Evolutionary conservation across 2,797 vertebrate species (phyloP).

Genomic region (Pampus argenteus): DNA sequence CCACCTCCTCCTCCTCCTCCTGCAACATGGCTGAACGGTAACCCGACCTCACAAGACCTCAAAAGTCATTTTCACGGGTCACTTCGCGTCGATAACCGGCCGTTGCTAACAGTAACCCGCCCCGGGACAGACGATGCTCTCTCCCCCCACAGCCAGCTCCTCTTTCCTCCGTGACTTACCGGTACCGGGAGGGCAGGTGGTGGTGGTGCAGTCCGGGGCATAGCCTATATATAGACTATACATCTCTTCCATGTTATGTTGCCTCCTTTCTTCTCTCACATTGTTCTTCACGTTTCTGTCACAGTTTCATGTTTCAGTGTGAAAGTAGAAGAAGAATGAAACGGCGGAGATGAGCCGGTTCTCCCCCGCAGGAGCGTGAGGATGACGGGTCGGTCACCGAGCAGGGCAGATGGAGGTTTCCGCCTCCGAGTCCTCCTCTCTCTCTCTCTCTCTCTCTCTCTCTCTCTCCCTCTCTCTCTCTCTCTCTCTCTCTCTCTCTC

Average conservation of each 20-base stretch:
- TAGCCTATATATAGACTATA: slow-evolving; percentile 69
- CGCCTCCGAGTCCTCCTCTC: slow-evolving; percentile 66
- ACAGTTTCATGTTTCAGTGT: neutral
- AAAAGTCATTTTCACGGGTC: slow-evolving; percentile 75
- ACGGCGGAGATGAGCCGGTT: slow-evolving; percentile 42
- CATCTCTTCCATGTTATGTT: slow-evolving; percentile 19
- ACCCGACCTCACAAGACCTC: slow-evolving; percentile 78
- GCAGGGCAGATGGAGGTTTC: slow-evolving; percentile 79
- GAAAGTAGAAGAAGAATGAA: slow-evolving; percentile 5
- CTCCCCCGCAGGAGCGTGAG: slow-evolving; percentile 57
- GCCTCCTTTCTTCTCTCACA: neutral
- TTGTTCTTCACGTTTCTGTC: neutral
- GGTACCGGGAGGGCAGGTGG: slow-evolving; percentile 71
- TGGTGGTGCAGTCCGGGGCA: slow-evolving; percentile 78
- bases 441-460: slow-evolving; percentile 33
- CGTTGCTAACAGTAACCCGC: slow-evolving; percentile 2
- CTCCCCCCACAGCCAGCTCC: neutral
- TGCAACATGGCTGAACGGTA: slow-evolving; percentile 77
- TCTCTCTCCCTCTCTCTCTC: slow-evolving; percentile 22
- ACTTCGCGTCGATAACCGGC: slow-evolving; percentile 44
- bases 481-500: neutral
- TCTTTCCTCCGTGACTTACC: slow-evolving; percentile 70
- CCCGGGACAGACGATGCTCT: slow-evolving; percentile 10
- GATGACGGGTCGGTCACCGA: slow-evolving; percentile 81
- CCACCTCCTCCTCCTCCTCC: slow-evolving; percentile 5